These are phyloP conservation scores for Pollimyrus isidori DNA, from an alignment of 2,113 vertebrate genomes.

Conservation along the genomic window DNA sequence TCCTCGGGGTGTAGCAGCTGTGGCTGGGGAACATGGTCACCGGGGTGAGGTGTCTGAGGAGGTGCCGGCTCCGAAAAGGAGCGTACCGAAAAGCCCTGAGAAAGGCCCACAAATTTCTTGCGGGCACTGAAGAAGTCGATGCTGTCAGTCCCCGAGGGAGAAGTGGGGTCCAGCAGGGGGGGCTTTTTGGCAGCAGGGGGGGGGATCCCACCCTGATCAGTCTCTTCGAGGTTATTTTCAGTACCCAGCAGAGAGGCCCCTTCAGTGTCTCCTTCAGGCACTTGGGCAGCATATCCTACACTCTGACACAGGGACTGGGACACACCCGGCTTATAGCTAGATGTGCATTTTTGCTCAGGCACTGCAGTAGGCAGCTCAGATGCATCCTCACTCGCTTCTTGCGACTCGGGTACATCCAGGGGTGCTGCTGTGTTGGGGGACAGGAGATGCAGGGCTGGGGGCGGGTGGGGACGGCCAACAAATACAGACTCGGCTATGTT, in stretches of 20 bases:
- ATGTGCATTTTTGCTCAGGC: slow-evolving; percentile 29
- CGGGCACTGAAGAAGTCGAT: slow-evolving; percentile 92
- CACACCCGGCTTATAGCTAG: slow-evolving; percentile 14
- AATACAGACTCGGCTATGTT: slow-evolving; percentile 34
- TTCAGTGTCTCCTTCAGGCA: slow-evolving; percentile 10
- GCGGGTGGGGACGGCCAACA: slow-evolving; percentile 24
- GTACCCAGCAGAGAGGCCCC: slow-evolving; percentile 11
- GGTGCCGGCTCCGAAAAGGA: slow-evolving; percentile 58
- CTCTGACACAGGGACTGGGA: slow-evolving; percentile 18
- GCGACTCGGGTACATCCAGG: slow-evolving; percentile 9
- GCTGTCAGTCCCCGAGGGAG: slow-evolving; percentile 71
- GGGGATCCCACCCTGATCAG: not conserved
- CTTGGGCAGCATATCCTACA: slow-evolving; percentile 31
- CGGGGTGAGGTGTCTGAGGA: slow-evolving; percentile 43
- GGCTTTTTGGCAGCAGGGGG: slow-evolving; percentile 37
- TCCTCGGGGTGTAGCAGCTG: slow-evolving; percentile 49
- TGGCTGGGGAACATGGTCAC: slow-evolving; percentile 7
- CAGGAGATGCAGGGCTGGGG: slow-evolving; percentile 38
- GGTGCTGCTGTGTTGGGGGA: slow-evolving; percentile 20
- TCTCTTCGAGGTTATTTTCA: slow-evolving; percentile 43
- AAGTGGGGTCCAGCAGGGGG: slow-evolving; percentile 39
- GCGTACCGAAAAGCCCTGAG: slow-evolving; percentile 64
- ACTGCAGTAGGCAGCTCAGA: slow-evolving; percentile 19
- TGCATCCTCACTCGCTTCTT: not conserved
- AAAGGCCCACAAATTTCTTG: slow-evolving; percentile 84